Base-by-base conservation (phyloP, 2,888 invertebrate genomes). In the Cerceris ruficornis region DNA sequence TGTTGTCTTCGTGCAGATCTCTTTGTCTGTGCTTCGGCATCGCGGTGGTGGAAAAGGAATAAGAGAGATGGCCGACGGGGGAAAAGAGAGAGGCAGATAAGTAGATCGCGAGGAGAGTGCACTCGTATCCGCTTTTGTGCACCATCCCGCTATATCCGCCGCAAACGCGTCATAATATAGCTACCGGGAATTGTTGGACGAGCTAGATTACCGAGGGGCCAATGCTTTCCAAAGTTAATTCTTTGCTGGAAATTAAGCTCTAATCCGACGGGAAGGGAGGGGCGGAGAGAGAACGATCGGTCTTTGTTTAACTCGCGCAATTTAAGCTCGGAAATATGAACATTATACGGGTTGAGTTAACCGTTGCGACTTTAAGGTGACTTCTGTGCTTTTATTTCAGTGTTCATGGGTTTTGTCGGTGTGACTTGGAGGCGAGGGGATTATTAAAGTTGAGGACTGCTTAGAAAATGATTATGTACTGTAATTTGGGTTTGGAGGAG, bases 181-280 rank as follows among this genome's bases (percentile, higher is more conserved):
- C 72, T 28, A 11, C 64, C 28, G 64, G 67, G 50, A 76, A 68
- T 68, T 64, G 75, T 57, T 28, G 69, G 75, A 50, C 60, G 68
- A 76, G 54, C 76, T 71, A 75, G 75, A 71, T 75, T 77, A 77
- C 74, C 50, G 58, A 15, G 64, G 67, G 58, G 59, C 50, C 55
- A 60, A 61, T 61, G 68, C 50, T 66, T 71, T 71, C 76, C 65
- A 76, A 76, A 71, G 55, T 65, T 75, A 68, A 71, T 78, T 75
- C 64, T 39, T 68, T 50, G 78, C 60, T 71, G 62, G 70, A 61
- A 71, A 76, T 71, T 61, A 71, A 65, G 68, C 75, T 65, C 50
- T 50, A 55, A 58, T n/a, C 39, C 15, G 49, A 69, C 41, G 46
- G 42, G 49, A 8, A 4, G 49, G 42, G 6, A 59, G n/a, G 55